Conservation (phyloP, 2,113 vertebrate genomes). For the Vidua chalybeata region DNA sequence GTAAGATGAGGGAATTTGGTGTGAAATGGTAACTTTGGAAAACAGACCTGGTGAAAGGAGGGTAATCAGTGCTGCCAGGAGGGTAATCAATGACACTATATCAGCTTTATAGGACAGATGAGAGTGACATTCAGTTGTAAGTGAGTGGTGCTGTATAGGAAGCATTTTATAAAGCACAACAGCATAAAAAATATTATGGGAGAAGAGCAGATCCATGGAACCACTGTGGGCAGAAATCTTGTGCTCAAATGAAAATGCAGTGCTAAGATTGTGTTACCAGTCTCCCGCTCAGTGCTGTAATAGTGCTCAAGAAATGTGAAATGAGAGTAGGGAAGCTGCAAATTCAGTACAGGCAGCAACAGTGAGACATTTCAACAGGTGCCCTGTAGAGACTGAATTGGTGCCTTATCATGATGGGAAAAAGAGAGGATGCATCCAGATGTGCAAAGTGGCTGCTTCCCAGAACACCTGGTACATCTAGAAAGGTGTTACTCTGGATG, state of each 20-base stretch:
- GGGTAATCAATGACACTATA: neutral
- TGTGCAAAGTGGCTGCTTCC: neutral
- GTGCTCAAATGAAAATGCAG: neutral
- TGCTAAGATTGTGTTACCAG: neutral
- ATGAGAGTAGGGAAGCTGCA: constrained; percentile 3
- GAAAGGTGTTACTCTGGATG: neutral
- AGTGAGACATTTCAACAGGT: neutral
- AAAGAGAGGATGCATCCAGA: neutral
- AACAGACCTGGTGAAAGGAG: neutral
- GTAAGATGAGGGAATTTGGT: neutral
- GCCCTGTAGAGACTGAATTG: neutral
- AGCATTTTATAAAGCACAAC: neutral
- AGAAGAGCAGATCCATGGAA: neutral
- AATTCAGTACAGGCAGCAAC: neutral
- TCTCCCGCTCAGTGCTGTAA: neutral
- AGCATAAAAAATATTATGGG: neutral
- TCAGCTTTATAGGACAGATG: neutral
- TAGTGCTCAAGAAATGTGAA: constrained; percentile 19
- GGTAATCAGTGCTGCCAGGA: neutral
- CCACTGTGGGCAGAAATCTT: neutral
- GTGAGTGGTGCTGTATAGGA: neutral
- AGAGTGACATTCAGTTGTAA: neutral
- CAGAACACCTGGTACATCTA: neutral
- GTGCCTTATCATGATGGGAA: neutral
- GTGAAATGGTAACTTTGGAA: neutral